These are phyloP conservation scores for Craniophora ligustri DNA, from an alignment of 2,888 invertebrate genomes.

Conservation along the genomic window DNA sequence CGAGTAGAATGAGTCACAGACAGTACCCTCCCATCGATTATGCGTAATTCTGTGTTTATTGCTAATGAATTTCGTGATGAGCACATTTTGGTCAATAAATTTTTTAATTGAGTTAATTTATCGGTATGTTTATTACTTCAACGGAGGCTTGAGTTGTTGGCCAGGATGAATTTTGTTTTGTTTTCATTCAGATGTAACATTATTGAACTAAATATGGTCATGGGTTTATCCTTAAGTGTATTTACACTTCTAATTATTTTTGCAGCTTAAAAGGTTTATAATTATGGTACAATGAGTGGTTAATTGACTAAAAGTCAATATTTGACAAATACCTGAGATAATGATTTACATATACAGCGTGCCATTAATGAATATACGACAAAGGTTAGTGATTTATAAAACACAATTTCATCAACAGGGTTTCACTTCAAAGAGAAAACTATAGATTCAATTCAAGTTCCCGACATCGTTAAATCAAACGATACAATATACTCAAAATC, in stretches of 20 bases:
- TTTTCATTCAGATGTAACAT: background rate
- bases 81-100: conserved; percentile 20
- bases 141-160: background rate
- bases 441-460: conserved; percentile 28
- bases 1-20: conserved; percentile 58
- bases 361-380: too few relatives aligned
- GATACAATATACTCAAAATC: conserved; percentile 58
- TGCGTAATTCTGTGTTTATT: conserved; percentile 50
- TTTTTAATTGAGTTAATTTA: conserved; percentile 24
- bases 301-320: too few relatives aligned
- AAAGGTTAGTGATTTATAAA: background rate
- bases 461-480: conserved; percentile 54
- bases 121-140: conserved; percentile 27
- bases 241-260: too few relatives aligned
- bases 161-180: background rate
- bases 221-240: too few relatives aligned
- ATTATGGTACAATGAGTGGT: too few relatives aligned
- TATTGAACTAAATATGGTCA: too few relatives aligned
- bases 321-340: too few relatives aligned
- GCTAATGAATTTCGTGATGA: conserved; percentile 53
- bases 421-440: conserved; percentile 16
- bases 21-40: conserved; percentile 51
- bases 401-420: conserved; percentile 18
- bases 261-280: too few relatives aligned
- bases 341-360: too few relatives aligned